Evolutionary conservation across 1,140 invertebrate species (phyloP), one percentile per base, ranked within the genome.

Genomic region (Contarinia nasturtii): DNA sequence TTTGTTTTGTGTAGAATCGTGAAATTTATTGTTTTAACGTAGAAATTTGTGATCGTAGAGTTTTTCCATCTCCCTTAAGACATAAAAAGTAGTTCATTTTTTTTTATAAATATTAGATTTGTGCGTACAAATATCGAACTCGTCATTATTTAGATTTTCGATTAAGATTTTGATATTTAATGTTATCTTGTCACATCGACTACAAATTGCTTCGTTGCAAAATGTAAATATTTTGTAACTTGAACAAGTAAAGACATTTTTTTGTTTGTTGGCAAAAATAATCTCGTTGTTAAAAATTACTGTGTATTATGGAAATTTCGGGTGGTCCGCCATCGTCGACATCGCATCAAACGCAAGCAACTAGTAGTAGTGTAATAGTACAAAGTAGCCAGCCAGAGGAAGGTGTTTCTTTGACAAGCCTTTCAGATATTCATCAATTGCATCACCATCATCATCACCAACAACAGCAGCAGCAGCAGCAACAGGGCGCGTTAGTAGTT

Each of bases 391-490:
- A 44, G 43, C n/a, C 14, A 22, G 43, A 44, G 22, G 17, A 37
- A 53, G 55, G 36, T 54, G 27, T 27, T 27, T 27, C 27, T 27
- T 10, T 27, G 10, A 27, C 27, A 27, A 27, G 27, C 27, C 27
- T 27, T 27, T 27, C 27, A 27, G 27, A 27, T 27, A 27, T 27
- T 5, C 27, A 27, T 27, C 27, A 27, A 27, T 27, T 27, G 27
- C 27, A 27, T 27, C 27, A 27, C 10, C 27, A 27, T 7, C 17
- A n/a, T n/a, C 17, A n/a, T 38, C 27, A 27, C 10, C 27, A 27
- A 5, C 27, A 27, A 5, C 27, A 27, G 3, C 27, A 27, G 27
- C 27, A 38, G 14, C 37, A 38, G 37, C 14, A 38, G 17, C 14
- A 7, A 7, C 33, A 36, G 34, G 34, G 34, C 10, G 34, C 34